phyloP scores from a whole-genome alignment of 2,797 vertebrate genomes.

The Propithecus deckenii region DNA sequence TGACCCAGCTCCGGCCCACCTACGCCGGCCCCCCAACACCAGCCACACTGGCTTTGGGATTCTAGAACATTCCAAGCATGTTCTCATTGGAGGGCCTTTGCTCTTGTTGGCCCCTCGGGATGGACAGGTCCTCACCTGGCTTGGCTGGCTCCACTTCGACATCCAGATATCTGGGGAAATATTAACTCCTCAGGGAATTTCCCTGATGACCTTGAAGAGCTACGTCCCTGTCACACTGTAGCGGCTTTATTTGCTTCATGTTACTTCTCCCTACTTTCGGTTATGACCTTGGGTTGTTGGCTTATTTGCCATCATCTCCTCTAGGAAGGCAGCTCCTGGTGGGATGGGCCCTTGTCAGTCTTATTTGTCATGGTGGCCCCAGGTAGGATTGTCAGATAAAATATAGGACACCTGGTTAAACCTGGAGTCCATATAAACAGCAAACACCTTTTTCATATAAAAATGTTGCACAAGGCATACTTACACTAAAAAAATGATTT shows the following conservation, averaged over 20 bases:
- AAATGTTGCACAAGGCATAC: background rate
- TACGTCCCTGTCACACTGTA: background rate
- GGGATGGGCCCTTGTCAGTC: background rate
- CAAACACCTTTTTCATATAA: background rate
- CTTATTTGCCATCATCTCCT: background rate
- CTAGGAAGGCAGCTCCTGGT: background rate
- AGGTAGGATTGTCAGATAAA: background rate
- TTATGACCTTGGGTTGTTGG: background rate
- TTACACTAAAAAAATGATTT: background rate
- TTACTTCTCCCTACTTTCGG: accelerated
- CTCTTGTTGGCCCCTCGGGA: background rate
- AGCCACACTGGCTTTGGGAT: background rate
- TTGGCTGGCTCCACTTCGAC: background rate
- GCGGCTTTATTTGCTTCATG: background rate
- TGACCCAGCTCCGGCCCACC: background rate
- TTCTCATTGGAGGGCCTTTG: background rate
- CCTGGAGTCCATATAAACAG: background rate
- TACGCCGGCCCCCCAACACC: background rate
- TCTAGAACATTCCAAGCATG: background rate
- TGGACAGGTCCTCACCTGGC: background rate
- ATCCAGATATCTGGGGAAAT: background rate
- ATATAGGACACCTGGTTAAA: background rate
- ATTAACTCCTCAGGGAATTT: too few relatives aligned
- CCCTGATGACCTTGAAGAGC: background rate
- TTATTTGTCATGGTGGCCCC: background rate